Evolutionary conservation across 2,888 invertebrate genomes (phyloP).

Genomic region (Eupithecia centaureata): DNA sequence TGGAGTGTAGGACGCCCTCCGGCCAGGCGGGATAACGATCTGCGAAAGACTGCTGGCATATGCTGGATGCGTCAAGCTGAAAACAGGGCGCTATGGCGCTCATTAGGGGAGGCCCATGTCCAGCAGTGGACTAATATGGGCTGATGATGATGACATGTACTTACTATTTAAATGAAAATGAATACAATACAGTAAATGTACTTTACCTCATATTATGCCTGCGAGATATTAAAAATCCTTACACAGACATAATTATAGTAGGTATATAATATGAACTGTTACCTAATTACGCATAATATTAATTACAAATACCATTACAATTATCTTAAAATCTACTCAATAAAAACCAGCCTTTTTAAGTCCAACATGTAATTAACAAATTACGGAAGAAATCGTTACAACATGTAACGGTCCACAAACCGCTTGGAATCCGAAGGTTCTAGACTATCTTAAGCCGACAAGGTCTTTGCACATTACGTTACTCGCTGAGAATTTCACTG

Average conservation of each 20-base stretch:
- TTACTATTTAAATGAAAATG: too few species aligned
- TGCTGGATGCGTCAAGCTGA: too few species aligned
- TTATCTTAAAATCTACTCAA: conserved; percentile 19
- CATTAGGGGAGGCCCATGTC: too few species aligned
- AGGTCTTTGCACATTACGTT: background rate
- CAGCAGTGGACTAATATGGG: too few species aligned
- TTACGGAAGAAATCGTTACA: conserved; percentile 34
- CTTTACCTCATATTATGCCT: too few species aligned
- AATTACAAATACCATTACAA: background rate
- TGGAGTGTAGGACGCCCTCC: too few species aligned
- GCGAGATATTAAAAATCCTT: background rate
- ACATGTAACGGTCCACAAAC: conserved; percentile 33
- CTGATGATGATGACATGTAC: too few species aligned
- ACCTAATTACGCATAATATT: background rate
- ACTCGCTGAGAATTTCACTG: background rate
- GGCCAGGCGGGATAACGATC: too few species aligned
- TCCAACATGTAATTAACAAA: conserved; percentile 13
- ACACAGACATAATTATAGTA: background rate
- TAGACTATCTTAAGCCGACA: conserved; percentile 24
- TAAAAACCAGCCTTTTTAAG: conserved; percentile 16
- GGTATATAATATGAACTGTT: too few species aligned
- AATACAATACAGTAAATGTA: too few species aligned
- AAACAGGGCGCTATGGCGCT: too few species aligned
- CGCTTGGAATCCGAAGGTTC: conserved; percentile 35
- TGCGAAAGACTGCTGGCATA: too few species aligned